These are phyloP conservation scores for Corythoichthys haematopterus DNA, from an alignment of 2,113 vertebrate species.

Conservation along the genomic window DNA sequence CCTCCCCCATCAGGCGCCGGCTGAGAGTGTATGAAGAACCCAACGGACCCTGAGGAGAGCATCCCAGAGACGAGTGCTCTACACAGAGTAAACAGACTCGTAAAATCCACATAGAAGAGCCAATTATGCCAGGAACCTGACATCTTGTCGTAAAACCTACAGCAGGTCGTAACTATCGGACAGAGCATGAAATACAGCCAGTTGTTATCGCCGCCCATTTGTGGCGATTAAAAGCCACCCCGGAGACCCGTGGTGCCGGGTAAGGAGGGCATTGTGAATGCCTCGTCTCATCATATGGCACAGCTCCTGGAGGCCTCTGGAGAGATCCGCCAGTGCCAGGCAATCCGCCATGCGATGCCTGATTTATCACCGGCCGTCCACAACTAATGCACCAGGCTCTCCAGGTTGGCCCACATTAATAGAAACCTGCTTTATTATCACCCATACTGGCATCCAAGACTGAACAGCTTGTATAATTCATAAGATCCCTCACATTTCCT, in stretches of 20 bases:
- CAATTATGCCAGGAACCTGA: constrained; percentile 82
- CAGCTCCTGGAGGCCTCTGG: constrained; percentile 44
- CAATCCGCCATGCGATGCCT: constrained; percentile 60
- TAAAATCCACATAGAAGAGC: constrained; percentile 76
- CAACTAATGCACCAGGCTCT: constrained; percentile 85
- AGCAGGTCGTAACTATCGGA: constrained; percentile 69
- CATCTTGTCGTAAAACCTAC: constrained; percentile 76
- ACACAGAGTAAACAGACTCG: constrained; percentile 77
- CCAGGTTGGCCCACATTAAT: constrained; percentile 75
- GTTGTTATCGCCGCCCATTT: constrained; percentile 81
- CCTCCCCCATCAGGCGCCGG: constrained; percentile 9
- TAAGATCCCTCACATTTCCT: constrained; percentile 80
- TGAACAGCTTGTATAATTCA: constrained; percentile 89
- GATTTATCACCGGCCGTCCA: constrained; percentile 84
- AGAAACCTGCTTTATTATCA: constrained; percentile 79
- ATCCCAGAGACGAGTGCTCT: constrained; percentile 48
- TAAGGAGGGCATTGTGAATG: constrained; percentile 73
- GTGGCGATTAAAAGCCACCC: constrained; percentile 79
- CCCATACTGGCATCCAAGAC: constrained; percentile 77
- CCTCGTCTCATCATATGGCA: constrained; percentile 61
- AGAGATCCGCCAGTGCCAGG: constrained; percentile 49
- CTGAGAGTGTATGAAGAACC: constrained; percentile 13
- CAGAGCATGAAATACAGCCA: constrained; percentile 79
- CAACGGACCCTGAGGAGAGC: constrained; percentile 39
- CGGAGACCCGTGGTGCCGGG: constrained; percentile 61